Evolutionary conservation across 2,797 vertebrate species (phyloP).

Genomic region (Myotis pilosus): DNA sequence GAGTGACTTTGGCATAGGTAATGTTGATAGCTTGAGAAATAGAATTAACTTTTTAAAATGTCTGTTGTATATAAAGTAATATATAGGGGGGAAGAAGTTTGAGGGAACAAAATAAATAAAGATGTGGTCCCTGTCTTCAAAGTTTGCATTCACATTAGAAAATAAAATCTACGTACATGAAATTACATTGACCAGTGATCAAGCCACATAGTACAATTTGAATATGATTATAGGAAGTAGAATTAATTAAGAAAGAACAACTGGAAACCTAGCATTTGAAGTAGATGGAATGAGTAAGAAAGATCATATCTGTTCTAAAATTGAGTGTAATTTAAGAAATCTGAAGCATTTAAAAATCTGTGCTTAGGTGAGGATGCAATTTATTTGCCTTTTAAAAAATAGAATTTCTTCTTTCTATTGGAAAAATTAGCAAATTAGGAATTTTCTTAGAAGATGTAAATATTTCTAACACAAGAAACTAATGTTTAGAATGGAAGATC

Average conservation of each 20-base stretch:
- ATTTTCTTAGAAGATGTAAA: background rate
- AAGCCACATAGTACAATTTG: background rate
- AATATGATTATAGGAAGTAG: background rate
- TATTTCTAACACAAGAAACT: constrained; percentile 14
- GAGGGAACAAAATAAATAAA: constrained; percentile 20
- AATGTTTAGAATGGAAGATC: background rate
- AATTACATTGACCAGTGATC: background rate
- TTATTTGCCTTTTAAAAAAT: constrained; percentile 18
- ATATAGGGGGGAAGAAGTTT: background rate
- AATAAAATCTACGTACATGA: background rate
- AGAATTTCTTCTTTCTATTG: background rate
- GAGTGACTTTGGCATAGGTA: background rate
- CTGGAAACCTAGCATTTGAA: background rate
- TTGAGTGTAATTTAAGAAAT: constrained; percentile 16
- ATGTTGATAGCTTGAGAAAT: background rate
- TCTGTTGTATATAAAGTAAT: background rate
- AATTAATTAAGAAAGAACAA: background rate
- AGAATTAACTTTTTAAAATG: background rate
- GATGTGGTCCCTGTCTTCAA: background rate
- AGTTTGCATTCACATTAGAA: constrained; percentile 12
- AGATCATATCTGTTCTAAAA: background rate
- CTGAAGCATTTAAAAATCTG: background rate
- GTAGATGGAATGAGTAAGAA: background rate
- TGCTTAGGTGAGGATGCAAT: background rate
- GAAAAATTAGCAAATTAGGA: constrained; percentile 12